phyloP scores from a whole-genome alignment of 2,113 vertebrate genomes.

The Phaetusa simplex region DNA sequence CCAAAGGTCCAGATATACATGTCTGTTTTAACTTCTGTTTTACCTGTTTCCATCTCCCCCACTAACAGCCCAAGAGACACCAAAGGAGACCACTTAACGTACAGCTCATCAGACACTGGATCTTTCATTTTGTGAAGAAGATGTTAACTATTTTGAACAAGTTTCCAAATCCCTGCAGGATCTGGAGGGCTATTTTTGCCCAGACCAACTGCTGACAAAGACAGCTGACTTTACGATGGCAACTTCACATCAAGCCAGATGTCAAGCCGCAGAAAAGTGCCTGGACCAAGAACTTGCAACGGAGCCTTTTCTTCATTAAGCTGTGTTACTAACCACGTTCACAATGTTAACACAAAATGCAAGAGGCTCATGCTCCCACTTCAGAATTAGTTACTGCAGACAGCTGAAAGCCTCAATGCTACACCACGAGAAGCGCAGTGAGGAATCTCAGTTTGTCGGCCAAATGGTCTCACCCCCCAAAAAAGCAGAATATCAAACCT shows the following conservation, averaged over 20 bases:
- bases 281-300: neutral
- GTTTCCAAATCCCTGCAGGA: neutral
- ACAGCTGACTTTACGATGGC: neutral
- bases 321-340: accelerated
- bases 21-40: neutral
- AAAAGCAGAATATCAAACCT: neutral
- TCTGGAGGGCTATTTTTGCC: neutral
- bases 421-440: neutral
- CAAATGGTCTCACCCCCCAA: neutral
- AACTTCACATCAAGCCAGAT: neutral
- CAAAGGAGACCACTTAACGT: neutral
- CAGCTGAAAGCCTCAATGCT: neutral
- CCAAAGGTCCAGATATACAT: neutral
- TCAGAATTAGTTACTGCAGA: neutral
- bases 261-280: neutral
- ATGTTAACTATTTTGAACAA: neutral
- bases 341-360: accelerated
- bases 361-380: neutral
- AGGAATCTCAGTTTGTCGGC: neutral
- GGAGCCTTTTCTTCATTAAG: neutral
- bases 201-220: neutral
- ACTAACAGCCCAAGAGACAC: neutral
- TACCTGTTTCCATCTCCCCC: neutral
- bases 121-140: neutral
- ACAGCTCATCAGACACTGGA: neutral